Base-by-base conservation (phyloP, 2,113 vertebrate species). In the Xiphias gladius region DNA sequence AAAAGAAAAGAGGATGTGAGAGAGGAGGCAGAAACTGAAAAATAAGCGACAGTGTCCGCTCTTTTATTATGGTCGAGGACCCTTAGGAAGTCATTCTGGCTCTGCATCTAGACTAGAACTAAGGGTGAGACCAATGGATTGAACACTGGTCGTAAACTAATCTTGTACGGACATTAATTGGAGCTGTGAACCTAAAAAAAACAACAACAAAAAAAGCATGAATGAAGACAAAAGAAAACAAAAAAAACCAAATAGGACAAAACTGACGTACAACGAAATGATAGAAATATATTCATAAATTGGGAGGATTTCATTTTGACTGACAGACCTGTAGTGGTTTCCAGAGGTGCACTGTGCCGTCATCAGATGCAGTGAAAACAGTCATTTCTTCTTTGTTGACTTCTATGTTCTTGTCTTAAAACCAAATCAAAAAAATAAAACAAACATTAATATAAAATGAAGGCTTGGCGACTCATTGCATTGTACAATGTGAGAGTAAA, bases 271-370 rank as follows among this genome's bases (percentile, higher is more conserved):
- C 7, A 22, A 26, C 20, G 32, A 28, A 30, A 74, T 28, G 10
- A 52, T 3, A 14, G 11, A 41, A 26, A 76, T 32, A 37, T 52
- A 35, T 17, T 10, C 14, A 22, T 63, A 1, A 32, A 72, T 5
- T 28, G 4, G 1, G 8, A 17, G 2, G 20, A 26, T 72, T 4
- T 43, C 1, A n/a, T 20, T 46, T 57, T 6, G 12, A 58, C 9
- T 1, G 8, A 66, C 75, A 35, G 35, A 96, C 96, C 94, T 96
- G 88, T 24, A 96, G 88, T 11, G 95, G 95, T 32, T 93, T 93
- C 95, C 95, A 96, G 46, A 96, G 68, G 62, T 92, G 86, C 57
- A 93, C 93, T 1, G 80, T 91, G 61, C 95, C 94, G 37, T 96
- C 96, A 12, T 94, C 94, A 35, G 94, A 95, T 0, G 94, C 93